A percentile compares a stretch with the other conserved stretches of the same genome.
These are phyloP conservation scores for Odocoileus virginianus DNA, from an alignment of 2,113 vertebrate genomes.

Conservation along the genomic window DNA sequence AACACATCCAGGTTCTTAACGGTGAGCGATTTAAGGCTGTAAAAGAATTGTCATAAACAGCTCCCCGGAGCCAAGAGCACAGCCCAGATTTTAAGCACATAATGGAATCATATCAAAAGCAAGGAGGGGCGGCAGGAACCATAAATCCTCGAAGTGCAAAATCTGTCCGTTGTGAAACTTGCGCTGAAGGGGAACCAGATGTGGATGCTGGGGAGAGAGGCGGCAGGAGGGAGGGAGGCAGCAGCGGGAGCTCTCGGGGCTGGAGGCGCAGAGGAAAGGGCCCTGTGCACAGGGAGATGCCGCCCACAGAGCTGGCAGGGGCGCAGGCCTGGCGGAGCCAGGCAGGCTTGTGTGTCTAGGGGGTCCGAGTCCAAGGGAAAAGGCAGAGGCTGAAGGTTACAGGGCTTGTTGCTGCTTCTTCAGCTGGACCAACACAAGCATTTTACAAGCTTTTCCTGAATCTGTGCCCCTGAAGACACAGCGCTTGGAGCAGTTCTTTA, in stretches of 20 bases:
- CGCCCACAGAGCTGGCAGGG: neutral
- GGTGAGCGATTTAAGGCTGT: constrained; percentile 53
- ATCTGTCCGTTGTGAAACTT: constrained; percentile 67
- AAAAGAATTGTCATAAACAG: constrained; percentile 75
- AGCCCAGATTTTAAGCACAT: constrained; percentile 66
- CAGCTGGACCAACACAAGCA: neutral
- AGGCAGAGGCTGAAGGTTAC: neutral
- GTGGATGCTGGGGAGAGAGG: constrained; percentile 41
- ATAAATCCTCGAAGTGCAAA: constrained; percentile 70
- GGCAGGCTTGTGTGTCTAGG: neutral
- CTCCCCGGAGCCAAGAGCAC: constrained; percentile 50
- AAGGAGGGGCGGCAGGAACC: constrained; percentile 56
- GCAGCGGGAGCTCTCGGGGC: neutral
- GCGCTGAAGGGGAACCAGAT: constrained; percentile 70
- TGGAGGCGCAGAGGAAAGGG: neutral
- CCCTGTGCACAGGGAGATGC: neutral
- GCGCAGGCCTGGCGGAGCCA: neutral
- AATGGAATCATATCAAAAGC: constrained; percentile 75
- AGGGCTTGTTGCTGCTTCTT: neutral
- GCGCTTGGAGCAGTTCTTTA: constrained; percentile 5
- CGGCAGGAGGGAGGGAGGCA: neutral
- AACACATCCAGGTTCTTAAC: constrained; percentile 39
- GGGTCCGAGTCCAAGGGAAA: neutral
- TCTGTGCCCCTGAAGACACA: constrained; percentile 14
- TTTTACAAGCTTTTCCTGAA: neutral